Conservation (phyloP, 2,797 vertebrate species). For the Neosilurus hyrtlii region DNA sequence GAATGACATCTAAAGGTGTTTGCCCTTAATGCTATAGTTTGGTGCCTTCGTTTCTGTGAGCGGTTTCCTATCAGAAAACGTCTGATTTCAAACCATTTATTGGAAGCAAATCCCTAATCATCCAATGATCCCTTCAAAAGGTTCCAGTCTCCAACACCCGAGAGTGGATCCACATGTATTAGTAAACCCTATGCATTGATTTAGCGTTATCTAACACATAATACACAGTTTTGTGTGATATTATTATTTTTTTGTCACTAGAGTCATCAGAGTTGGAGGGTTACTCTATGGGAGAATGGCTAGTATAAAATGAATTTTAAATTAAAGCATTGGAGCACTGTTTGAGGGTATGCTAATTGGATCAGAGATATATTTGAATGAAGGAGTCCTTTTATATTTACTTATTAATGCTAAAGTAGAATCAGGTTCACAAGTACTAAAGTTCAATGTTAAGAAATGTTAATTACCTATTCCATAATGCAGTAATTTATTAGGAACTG, state of each 20-base stretch:
- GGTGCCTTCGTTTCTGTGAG: not conserved
- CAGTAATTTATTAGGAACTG: not conserved
- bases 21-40: not conserved
- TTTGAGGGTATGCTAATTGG: too few relatives aligned
- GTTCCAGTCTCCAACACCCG: not conserved
- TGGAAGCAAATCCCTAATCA: not conserved
- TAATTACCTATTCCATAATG: not conserved
- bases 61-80: not conserved
- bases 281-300: too few relatives aligned
- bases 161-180: not conserved
- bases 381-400: not conserved
- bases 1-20: not conserved
- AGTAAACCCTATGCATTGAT: not conserved
- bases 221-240: not conserved
- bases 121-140: not conserved
- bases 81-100: not conserved
- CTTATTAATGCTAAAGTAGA: not conserved
- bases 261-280: too few relatives aligned
- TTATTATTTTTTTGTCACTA: too few relatives aligned
- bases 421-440: not conserved
- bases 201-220: not conserved
- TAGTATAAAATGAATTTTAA: too few relatives aligned
- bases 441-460: not conserved
- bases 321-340: too few relatives aligned
- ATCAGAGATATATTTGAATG: not conserved